Conservation (phyloP, 2,888 invertebrate species). For the Drosophila helvetica region DNA sequence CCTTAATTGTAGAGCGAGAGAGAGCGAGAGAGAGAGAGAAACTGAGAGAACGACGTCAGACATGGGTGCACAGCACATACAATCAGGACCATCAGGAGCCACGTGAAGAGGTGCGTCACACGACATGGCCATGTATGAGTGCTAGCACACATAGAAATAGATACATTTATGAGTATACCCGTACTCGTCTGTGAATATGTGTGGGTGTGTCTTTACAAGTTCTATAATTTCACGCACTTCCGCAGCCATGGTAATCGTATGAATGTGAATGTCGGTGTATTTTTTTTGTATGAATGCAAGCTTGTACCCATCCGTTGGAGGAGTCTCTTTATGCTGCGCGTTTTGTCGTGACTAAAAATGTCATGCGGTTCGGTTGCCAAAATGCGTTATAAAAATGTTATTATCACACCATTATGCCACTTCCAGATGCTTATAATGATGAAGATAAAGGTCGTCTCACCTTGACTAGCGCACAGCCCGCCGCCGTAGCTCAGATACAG, state of each 20-base stretch:
- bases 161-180: background rate
- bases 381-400: slow-evolving; percentile 74
- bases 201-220: background rate
- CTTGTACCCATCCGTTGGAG: background rate
- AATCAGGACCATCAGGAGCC: slow-evolving; percentile 7
- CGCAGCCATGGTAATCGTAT: slow-evolving; percentile 10
- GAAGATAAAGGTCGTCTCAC: slow-evolving; percentile 59
- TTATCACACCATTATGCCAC: slow-evolving; percentile 73
- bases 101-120: background rate
- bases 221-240: slow-evolving; percentile 46
- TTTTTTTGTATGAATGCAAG: background rate
- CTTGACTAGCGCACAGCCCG: background rate
- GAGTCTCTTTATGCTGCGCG: slow-evolving; percentile 8
- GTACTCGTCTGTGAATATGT: no score
- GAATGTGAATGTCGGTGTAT: slow-evolving; percentile 1
- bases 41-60: slow-evolving; percentile 20
- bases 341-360: slow-evolving; percentile 35
- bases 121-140: background rate
- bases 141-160: slow-evolving; percentile 3
- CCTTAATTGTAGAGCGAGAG: slow-evolving; percentile 40
- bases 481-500: no score
- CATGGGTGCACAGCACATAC: slow-evolving; percentile 26
- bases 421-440: slow-evolving; percentile 72
- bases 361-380: slow-evolving; percentile 62
- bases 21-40: background rate